Evolutionary conservation across 2,797 vertebrate species (phyloP).

Genomic region (Huso huso): DNA sequence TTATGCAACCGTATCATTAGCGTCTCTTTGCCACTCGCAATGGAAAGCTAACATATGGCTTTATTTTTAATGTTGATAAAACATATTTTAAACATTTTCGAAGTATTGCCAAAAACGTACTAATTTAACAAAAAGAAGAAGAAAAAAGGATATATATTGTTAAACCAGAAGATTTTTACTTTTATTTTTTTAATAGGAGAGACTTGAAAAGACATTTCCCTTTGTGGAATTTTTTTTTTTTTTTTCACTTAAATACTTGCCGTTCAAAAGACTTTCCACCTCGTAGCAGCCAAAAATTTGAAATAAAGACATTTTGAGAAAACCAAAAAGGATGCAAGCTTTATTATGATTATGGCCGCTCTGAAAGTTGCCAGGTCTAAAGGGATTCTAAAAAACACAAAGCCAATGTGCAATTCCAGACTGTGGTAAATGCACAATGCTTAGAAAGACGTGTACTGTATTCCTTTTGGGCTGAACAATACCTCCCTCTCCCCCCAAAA

Average conservation of each 20-base stretch:
- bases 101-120: background rate
- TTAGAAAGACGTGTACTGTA: slow-evolving; percentile 8
- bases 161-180: no score
- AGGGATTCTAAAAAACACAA: slow-evolving; percentile 19
- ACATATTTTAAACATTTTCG: background rate
- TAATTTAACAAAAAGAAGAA: slow-evolving; percentile 28
- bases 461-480: no score
- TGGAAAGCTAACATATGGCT: background rate
- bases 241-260: slow-evolving; percentile 19
- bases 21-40: background rate
- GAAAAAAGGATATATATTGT: slow-evolving; percentile 27
- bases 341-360: slow-evolving; percentile 4
- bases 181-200: background rate
- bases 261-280: slow-evolving; percentile 56
- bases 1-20: background rate
- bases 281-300: slow-evolving; percentile 41
- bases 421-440: slow-evolving; percentile 12
- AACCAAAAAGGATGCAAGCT: background rate
- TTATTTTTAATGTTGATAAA: background rate
- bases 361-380: slow-evolving; percentile 16
- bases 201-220: background rate
- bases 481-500: no score
- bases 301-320: background rate
- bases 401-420: slow-evolving; percentile 33
- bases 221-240: background rate